Base-by-base conservation (phyloP, 1,140 invertebrate species). In the Diorhabda sublineata region DNA sequence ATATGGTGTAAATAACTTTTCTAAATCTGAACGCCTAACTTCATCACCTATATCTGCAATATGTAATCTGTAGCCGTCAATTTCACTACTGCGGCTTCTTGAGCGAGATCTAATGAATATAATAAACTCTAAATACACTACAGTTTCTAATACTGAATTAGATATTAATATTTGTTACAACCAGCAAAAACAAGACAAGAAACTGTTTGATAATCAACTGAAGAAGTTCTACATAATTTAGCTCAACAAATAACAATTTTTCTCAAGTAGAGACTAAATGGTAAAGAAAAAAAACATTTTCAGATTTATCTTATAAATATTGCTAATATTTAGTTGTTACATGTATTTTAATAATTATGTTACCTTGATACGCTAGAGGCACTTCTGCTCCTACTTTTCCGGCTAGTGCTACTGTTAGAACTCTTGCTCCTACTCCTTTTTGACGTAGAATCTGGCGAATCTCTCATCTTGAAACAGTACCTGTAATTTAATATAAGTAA, bases 1-100 rank as follows among this genome's bases (percentile, higher is more conserved):
- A 81, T 87, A 91, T 67, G 87, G 86, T 45, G 85, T 81, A 79
- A 91, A 92, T 5, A 87, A 82, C 72, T 87, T 84, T 74, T 89
- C 87, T 47, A 88, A 74, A 74, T 88, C 85, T 52, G 82, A 79
- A 70, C 84, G 83, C 6, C 82, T 77, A 5, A 84, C 83, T 72
- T 82, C 83, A 59, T 83, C 83, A 44, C 84, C 81, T 65, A 84
- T 78, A 76, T 83, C 83, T 5, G 81, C 82, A 70, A 84, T 82
- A 66, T 84, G 82, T 61, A 84, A 76, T 42, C 82, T 69, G 64
- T 80, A 80, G 4, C 81, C 81, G 69, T 83, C 82, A 26, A 75
- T 71, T 57, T 82, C 81, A 64, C 76, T 76, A 59, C 78, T 80
- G 58, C 73, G 66, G 58, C 78, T 80, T 43, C 79, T 65, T 5